phyloP scores from a whole-genome alignment of 2,888 invertebrate species.

The Halictus quadricinctus region DNA sequence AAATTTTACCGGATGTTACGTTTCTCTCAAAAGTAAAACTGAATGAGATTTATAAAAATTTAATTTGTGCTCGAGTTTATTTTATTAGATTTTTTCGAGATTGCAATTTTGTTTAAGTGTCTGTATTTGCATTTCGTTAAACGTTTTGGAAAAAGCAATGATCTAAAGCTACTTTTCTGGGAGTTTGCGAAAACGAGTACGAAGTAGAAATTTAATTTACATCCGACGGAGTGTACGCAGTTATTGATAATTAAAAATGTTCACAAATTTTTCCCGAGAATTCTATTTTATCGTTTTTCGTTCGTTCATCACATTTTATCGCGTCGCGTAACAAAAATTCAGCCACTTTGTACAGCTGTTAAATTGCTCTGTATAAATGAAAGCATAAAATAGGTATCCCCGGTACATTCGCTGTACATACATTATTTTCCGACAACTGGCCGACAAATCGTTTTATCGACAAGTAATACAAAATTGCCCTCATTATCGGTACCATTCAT shows the following conservation, averaged over 20 bases:
- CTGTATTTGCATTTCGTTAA: background rate
- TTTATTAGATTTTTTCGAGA: background rate
- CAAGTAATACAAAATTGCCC: constrained; percentile 40
- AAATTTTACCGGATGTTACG: background rate
- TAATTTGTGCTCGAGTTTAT: background rate
- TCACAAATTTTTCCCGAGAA: background rate
- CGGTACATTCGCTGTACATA: background rate
- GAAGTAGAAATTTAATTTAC: background rate
- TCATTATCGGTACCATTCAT: constrained; percentile 37
- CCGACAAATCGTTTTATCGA: constrained; percentile 52
- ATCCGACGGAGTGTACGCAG: background rate
- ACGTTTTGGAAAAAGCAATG: too few species aligned
- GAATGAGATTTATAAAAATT: background rate
- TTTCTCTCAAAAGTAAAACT: background rate
- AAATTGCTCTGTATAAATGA: background rate
- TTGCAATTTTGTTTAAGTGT: background rate
- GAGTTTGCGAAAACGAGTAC: background rate
- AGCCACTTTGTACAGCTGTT: background rate
- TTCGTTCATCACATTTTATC: background rate
- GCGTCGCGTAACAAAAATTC: background rate
- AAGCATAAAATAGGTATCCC: background rate
- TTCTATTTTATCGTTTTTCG: background rate
- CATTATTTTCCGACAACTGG: constrained; percentile 7
- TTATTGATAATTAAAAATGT: background rate
- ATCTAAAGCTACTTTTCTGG: background rate